Base-by-base conservation (phyloP, 2,113 vertebrate species). In the Beaufortia kweichowensis region DNA sequence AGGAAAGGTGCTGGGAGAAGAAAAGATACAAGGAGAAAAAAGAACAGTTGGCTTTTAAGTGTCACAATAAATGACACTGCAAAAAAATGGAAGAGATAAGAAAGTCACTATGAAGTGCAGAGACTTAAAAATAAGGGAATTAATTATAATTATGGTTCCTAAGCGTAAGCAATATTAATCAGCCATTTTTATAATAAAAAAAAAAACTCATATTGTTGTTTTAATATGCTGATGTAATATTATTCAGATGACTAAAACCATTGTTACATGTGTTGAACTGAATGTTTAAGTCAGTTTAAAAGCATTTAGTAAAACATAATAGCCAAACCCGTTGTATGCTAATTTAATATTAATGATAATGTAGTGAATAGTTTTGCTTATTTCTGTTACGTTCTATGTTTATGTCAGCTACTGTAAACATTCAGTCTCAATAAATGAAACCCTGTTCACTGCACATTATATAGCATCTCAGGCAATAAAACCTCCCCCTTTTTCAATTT, bases 11-110 rank as follows among this genome's bases (percentile, higher is more conserved):
- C 88, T 48, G 87, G 84, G 76, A 79, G 73, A 59, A 79, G 70
- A 74, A 67, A 86, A 86, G 85, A 87, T 86, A 87, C 90, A 89
- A 86, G 90, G 89, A 80, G 83, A 83, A 87, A 87, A 66, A 53
- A 15, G 77, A 43, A 64, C 10, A 60, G 24, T 21, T 29, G 46
- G 21, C 1, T 31, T 76, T 55, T n/a, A 64, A 75, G 19, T 31
- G 14, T 35, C 43, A 31, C 19, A 68, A 69, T 70, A 26, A 80
- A 29, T 64, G 21, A 64, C 59, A 70, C 43, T 6, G 79, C 86
- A 83, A 83, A 90, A 91, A 91, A 91, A 3, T 1, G 2, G 1
- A 14, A 24, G 11, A 15, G 14, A 19, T 28, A 31, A 66, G 6
- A 26, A 28, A n/a, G 10, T 21, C 48, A 21, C 7, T n/a, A 21